Percentiles rank a stretch among this genome's conserved stretches.
Evolutionary conservation across 2,797 vertebrate genomes (phyloP).

Genomic region (Melopsittacus undulatus): DNA sequence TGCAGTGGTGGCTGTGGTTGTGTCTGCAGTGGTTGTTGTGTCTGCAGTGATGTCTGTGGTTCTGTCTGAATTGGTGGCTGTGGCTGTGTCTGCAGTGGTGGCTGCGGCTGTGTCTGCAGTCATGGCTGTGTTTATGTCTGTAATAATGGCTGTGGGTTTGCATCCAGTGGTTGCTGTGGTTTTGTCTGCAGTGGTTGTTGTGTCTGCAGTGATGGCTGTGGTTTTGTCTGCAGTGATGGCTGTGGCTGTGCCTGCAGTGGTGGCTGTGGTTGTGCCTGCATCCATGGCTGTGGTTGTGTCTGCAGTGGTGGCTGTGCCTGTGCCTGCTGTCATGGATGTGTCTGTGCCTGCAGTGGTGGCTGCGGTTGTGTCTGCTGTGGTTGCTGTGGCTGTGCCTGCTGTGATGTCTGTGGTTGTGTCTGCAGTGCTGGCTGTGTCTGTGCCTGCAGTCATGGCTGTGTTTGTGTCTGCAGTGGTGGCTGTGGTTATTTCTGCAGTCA

Average conservation of each 20-base stretch:
- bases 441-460: accelerated
- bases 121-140: accelerated
- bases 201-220: accelerated
- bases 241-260: accelerated
- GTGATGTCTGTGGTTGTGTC: accelerated
- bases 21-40: too few relatives aligned
- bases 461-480: accelerated
- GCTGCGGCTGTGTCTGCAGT: accelerated
- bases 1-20: too few relatives aligned
- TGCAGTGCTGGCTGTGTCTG: accelerated
- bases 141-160: accelerated
- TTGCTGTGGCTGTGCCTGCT: accelerated
- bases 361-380: accelerated
- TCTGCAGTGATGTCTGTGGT: neutral
- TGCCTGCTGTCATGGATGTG: accelerated
- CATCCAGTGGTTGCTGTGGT: neutral
- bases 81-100: neutral
- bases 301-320: accelerated
- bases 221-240: accelerated
- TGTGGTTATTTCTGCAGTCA: accelerated
- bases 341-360: accelerated
- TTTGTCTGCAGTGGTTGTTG: accelerated
- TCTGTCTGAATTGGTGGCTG: accelerated
- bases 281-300: too few relatives aligned
- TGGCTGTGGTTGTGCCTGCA: accelerated